These are phyloP conservation scores for Himalopsyche phryganea DNA, from an alignment of 1,140 invertebrate genomes.

Conservation along the genomic window DNA sequence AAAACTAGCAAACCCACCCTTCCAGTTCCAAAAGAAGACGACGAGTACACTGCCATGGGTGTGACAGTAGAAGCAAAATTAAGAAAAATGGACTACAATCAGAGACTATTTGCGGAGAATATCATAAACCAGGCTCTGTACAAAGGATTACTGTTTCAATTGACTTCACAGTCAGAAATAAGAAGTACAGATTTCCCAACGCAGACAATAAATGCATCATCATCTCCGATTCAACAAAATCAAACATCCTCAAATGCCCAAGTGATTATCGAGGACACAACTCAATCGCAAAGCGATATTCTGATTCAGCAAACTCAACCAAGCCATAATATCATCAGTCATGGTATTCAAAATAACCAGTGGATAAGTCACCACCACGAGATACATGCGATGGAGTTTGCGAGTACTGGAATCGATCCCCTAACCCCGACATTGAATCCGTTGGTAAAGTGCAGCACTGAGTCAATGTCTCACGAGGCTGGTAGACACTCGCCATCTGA, in stretches of 20 bases:
- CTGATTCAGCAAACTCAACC: too few species aligned
- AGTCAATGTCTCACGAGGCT: too few species aligned
- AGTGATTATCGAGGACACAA: too few species aligned
- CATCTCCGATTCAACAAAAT: not conserved
- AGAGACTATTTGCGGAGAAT: conserved; percentile 30
- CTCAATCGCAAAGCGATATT: too few species aligned
- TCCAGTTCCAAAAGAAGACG: conserved; percentile 13
- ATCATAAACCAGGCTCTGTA: conserved; percentile 32
- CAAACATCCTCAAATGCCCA: not conserved
- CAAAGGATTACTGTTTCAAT: conserved; percentile 28
- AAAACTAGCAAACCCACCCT: not conserved
- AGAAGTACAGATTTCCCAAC: conserved; percentile 22
- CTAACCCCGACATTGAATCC: too few species aligned
- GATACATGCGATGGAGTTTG: too few species aligned
- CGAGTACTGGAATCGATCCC: too few species aligned
- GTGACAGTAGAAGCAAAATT: conserved; percentile 31
- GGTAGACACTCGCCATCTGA: too few species aligned
- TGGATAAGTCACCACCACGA: too few species aligned
- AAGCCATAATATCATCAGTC: too few species aligned
- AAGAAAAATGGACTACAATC: conserved; percentile 29
- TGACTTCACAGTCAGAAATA: conserved; percentile 21
- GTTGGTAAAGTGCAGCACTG: too few species aligned
- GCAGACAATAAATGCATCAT: not conserved
- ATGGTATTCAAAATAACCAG: too few species aligned
- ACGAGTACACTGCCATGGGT: conserved; percentile 33